Evolutionary conservation across 2,113 vertebrate genomes (phyloP), one percentile per base, ranked within the genome.

Genomic region (Microcebus lehilahytsara): DNA sequence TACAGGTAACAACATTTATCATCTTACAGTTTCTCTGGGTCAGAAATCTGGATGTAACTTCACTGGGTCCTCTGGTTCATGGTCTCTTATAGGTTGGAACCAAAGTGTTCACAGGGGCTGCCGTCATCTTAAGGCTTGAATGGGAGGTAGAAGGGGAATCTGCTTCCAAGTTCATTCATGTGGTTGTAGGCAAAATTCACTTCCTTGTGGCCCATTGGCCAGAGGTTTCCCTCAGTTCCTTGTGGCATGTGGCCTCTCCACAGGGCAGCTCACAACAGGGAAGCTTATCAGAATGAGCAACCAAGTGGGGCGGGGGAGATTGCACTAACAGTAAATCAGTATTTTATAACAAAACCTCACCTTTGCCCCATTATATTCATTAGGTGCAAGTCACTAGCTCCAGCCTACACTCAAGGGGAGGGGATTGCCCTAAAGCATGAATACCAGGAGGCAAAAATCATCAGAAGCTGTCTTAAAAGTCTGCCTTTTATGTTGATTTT

Each of bases 401-500:
- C n/a, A 20, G 19, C 40, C 62, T 3, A 37, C n/a, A 74, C 25
- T 23, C 51, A 77, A 20, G 32, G 19, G 4, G 13, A 20, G 40
- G 34, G 2, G 8, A 58, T 56, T 53, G 32, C 42, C 62, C 19
- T 42, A 16, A 22, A 40, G 14, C n/a, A 27, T 12, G 5, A 40
- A 34, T 30, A 25, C 16, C 53, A 89, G 19, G 74, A 87, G n/a
- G 71, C 81, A 88, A 87, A 88, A 69, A 49, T 37, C 27, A 0
- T 3, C 75, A 34, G 58, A 80, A 66, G 16, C 10, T 7, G 10
- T 23, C 13, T 77, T 58, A 72, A 34, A 96, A 91, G 42, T 34
- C 22, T 7, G 9, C 19, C 32, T 91, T 96, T 92, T 85, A 62
- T 42, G 40, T 89, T 56, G 66, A 53, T 87, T 83, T 95, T 79